phyloP scores from a whole-genome alignment of 37 sponge, comb jelly and placozoan species.

The Agelas oroides region DNA sequence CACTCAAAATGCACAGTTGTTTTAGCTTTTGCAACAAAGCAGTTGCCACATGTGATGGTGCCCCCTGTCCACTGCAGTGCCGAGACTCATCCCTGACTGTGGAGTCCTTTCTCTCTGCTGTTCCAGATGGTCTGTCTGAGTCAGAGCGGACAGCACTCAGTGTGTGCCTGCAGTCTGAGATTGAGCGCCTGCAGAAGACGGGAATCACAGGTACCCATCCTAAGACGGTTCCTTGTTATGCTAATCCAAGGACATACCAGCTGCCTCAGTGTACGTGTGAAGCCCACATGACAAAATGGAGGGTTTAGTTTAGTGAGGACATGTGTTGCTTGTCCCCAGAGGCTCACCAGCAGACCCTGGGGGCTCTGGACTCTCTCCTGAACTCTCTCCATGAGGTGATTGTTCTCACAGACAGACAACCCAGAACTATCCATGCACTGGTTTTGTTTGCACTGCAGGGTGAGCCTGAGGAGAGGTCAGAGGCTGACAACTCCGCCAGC shows the following conservation, averaged over 20 bases:
- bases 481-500: neutral
- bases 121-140: constrained; percentile 18
- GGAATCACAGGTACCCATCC: constrained; percentile 55
- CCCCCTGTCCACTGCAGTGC: constrained; percentile 24
- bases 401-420: too few relatives aligned
- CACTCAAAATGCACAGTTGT: too few relatives aligned
- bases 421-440: too few relatives aligned
- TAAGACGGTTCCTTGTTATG: too few relatives aligned
- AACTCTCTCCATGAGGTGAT: neutral
- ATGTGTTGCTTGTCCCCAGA: neutral
- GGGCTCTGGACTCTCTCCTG: constrained; percentile 20
- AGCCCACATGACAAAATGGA: too few relatives aligned
- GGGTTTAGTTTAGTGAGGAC: too few relatives aligned
- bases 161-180: constrained; percentile 15
- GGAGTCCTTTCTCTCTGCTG: constrained; percentile 53
- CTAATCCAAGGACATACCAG: too few relatives aligned
- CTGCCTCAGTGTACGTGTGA: too few relatives aligned
- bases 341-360: constrained; percentile 9
- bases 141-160: constrained; percentile 14
- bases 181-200: constrained; percentile 36
- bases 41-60: too few relatives aligned
- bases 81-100: constrained; percentile 50
- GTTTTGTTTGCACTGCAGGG: neutral
- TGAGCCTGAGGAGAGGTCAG: neutral
- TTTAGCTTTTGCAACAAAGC: too few relatives aligned